These are phyloP conservation scores for Bruchidius siliquastri DNA, from an alignment of 2,888 invertebrate genomes.

Conservation along the genomic window DNA sequence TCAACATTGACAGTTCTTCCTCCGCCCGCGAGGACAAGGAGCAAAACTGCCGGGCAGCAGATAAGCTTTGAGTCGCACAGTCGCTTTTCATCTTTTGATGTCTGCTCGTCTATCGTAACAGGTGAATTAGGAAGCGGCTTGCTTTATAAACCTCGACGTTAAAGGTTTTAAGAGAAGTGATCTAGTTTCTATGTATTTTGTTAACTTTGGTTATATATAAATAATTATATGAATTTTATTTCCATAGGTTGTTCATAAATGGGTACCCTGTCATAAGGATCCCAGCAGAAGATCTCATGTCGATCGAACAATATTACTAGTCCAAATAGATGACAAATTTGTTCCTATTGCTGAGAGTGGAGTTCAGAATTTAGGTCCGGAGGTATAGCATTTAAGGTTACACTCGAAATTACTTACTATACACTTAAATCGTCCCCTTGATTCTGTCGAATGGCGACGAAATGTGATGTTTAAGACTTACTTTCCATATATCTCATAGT, in stretches of 20 bases:
- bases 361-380: slow-evolving; percentile 72
- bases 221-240: not conserved
- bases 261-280: slow-evolving; percentile 91
- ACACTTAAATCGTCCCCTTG: not conserved
- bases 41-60: too few relatives aligned
- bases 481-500: not conserved
- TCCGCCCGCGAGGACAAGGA: too few relatives aligned
- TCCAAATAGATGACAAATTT: slow-evolving; percentile 89
- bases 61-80: too few relatives aligned
- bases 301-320: slow-evolving; percentile 83
- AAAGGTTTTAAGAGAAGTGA: too few relatives aligned
- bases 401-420: not conserved
- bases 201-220: too few relatives aligned
- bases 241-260: slow-evolving; percentile 81
- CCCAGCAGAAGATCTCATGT: slow-evolving; percentile 83
- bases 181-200: too few relatives aligned
- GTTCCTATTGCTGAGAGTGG: slow-evolving; percentile 91
- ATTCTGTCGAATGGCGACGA: not conserved
- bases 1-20: too few relatives aligned
- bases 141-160: too few relatives aligned
- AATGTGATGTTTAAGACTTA: not conserved
- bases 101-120: too few relatives aligned
- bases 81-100: too few relatives aligned
- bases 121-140: too few relatives aligned
- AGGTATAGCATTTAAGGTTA: slow-evolving; percentile 37